Percentiles rank a stretch among this genome's conserved stretches.
These are phyloP conservation scores for Stictocephala bisonia DNA, from an alignment of 2,888 invertebrate genomes.

Conservation along the genomic window DNA sequence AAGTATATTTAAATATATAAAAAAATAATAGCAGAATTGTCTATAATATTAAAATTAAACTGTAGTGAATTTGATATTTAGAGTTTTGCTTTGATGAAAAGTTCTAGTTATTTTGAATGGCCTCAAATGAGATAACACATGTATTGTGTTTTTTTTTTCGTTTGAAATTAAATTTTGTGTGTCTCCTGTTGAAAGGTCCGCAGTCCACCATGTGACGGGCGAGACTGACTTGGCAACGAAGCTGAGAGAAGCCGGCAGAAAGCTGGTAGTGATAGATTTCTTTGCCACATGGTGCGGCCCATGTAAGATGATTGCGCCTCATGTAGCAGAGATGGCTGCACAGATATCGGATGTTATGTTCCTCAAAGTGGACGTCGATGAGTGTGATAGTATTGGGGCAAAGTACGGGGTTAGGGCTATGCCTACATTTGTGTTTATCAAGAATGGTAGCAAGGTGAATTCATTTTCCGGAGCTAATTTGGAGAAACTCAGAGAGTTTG, in stretches of 20 bases:
- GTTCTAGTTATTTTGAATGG: no score
- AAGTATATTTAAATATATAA: no score
- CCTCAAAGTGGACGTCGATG: slow-evolving; percentile 84
- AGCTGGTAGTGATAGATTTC: slow-evolving; percentile 89
- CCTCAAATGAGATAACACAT: no score
- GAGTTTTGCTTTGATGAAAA: no score
- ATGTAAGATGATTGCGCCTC: slow-evolving; percentile 88
- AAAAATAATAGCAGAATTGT: no score
- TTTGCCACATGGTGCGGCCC: slow-evolving; percentile 95
- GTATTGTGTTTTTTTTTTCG: no score
- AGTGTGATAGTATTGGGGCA: slow-evolving; percentile 83
- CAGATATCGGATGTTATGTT: slow-evolving; percentile 65
- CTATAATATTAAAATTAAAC: no score
- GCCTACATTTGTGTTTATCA: slow-evolving; percentile 92
- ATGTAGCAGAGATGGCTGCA: slow-evolving; percentile 68
- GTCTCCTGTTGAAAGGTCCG: background rate
- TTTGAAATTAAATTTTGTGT: no score
- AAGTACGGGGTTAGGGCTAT: slow-evolving; percentile 85
- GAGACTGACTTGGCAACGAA: background rate
- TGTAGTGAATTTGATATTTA: no score
- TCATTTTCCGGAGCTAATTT: slow-evolving; percentile 8
- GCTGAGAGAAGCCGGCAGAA: slow-evolving; percentile 59
- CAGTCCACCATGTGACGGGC: slow-evolving; percentile 2
- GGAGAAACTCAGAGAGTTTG: background rate
- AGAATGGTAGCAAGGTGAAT: slow-evolving; percentile 71